A percentile compares a stretch with the other conserved stretches of the same genome.
These are phyloP conservation scores for Aquatica leii DNA, from an alignment of 2,888 invertebrate species.

Conservation along the genomic window DNA sequence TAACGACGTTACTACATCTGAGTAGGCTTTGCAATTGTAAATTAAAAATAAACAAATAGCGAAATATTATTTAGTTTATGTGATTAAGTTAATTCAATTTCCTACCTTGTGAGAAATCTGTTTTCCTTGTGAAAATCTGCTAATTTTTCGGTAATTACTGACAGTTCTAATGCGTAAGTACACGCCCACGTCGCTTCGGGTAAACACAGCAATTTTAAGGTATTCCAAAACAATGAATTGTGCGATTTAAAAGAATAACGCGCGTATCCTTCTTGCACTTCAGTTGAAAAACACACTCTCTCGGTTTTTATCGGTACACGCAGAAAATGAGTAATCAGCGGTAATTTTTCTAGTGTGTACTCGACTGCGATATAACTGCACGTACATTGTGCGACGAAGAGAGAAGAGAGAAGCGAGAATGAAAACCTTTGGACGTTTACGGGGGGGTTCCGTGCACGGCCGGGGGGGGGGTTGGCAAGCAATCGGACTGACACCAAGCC, in stretches of 20 bases:
- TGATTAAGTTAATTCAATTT: too few species aligned
- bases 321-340: conserved; percentile 58
- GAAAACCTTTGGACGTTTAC: conserved; percentile 61
- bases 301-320: conserved; percentile 49
- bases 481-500: conserved; percentile 61
- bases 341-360: conserved; percentile 60
- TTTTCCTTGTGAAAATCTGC: too few species aligned
- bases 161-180: conserved; percentile 23
- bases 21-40: too few species aligned
- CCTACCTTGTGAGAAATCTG: too few species aligned
- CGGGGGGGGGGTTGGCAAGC: conserved; percentile 56
- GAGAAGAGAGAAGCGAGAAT: conserved; percentile 61
- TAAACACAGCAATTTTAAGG: neutral
- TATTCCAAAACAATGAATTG: neutral
- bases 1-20: too few species aligned
- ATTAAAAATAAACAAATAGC: too few species aligned
- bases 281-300: conserved; percentile 31
- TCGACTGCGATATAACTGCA: conserved; percentile 60
- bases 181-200: conserved; percentile 27
- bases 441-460: conserved; percentile 61
- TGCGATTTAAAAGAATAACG: conserved; percentile 11
- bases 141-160: conserved; percentile 15
- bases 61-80: too few species aligned
- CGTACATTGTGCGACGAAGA: conserved; percentile 56
- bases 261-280: conserved; percentile 26